These are phyloP conservation scores for Synergus gifuensis DNA, from an alignment of 2,888 invertebrate species.

Conservation along the genomic window DNA sequence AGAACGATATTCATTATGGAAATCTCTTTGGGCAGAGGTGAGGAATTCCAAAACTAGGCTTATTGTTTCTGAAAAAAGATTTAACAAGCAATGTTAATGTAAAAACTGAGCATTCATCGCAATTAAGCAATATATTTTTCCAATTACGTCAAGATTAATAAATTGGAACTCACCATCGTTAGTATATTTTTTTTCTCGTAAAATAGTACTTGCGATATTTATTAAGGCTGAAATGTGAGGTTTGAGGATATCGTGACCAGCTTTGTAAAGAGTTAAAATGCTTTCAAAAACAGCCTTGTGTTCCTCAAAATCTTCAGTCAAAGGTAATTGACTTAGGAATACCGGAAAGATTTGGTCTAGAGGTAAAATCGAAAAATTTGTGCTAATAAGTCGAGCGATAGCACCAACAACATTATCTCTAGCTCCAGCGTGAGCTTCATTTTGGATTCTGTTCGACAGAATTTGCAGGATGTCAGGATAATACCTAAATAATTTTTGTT, in stretches of 20 bases:
- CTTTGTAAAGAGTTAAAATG: slow-evolving; percentile 82
- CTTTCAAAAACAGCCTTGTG: slow-evolving; percentile 85
- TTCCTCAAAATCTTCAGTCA: slow-evolving; percentile 87
- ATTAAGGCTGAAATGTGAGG: slow-evolving; percentile 80
- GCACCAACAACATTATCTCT: slow-evolving; percentile 90
- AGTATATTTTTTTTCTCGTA: slow-evolving; percentile 80
- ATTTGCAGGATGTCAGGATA: slow-evolving; percentile 84
- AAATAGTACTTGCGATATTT: slow-evolving; percentile 79
- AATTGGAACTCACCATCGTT: slow-evolving; percentile 77
- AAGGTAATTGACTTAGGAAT: slow-evolving; percentile 84
- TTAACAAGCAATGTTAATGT: slow-evolving; percentile 34
- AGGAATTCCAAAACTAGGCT: slow-evolving; percentile 79
- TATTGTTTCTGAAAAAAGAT: slow-evolving; percentile 77
- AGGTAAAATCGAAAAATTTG: slow-evolving; percentile 83
- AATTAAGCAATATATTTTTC: background rate
- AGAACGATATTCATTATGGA: slow-evolving; percentile 80
- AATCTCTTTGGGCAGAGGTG: slow-evolving; percentile 80
- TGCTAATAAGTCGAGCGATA: slow-evolving; percentile 85
- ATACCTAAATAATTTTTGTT: slow-evolving; percentile 77
- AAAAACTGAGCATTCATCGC: background rate
- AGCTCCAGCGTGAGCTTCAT: slow-evolving; percentile 83
- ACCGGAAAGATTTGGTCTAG: slow-evolving; percentile 86
- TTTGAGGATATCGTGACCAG: slow-evolving; percentile 80
- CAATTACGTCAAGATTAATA: background rate
- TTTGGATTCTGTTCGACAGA: slow-evolving; percentile 83